Evolutionary conservation across 23 tunicate species (phyloP).

Genomic region (Halocynthia aurantium): DNA sequence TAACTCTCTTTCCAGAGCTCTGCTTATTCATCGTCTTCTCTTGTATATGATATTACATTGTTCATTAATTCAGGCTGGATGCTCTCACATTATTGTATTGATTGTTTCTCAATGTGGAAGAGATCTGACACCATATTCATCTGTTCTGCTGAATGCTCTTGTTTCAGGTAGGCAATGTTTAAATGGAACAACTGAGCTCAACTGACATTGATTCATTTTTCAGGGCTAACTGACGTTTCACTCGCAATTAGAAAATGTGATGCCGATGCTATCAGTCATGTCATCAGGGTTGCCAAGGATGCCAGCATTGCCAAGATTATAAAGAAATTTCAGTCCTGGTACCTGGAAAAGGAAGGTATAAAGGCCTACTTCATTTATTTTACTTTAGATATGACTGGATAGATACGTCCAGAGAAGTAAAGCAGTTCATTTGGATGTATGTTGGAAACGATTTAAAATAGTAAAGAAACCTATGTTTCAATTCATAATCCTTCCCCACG

Average conservation of each 20-base stretch:
- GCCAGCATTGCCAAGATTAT: slow-evolving; percentile 43
- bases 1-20: too few relatives aligned
- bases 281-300: slow-evolving; percentile 57
- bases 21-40: too few relatives aligned
- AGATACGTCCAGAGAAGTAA: too few relatives aligned
- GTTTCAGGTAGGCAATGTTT: slow-evolving; percentile 23
- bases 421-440: too few relatives aligned
- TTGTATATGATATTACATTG: too few relatives aligned
- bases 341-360: slow-evolving; percentile 71
- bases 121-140: slow-evolving; percentile 40
- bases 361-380: too few relatives aligned
- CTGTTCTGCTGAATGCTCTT: slow-evolving; percentile 47
- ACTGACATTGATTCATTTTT: not conserved
- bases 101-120: slow-evolving; percentile 46
- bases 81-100: slow-evolving; percentile 45
- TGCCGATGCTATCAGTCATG: slow-evolving; percentile 45
- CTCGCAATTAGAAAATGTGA: slow-evolving; percentile 53
- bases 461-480: too few relatives aligned
- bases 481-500: too few relatives aligned
- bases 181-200: not conserved
- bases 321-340: slow-evolving; percentile 66
- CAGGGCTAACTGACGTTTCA: slow-evolving; percentile 63
- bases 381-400: too few relatives aligned
- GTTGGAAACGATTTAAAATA: too few relatives aligned
- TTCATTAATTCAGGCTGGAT: slow-evolving; percentile 54